Base-by-base conservation (phyloP, 2,113 vertebrate genomes). In the Colaptes auratus region DNA sequence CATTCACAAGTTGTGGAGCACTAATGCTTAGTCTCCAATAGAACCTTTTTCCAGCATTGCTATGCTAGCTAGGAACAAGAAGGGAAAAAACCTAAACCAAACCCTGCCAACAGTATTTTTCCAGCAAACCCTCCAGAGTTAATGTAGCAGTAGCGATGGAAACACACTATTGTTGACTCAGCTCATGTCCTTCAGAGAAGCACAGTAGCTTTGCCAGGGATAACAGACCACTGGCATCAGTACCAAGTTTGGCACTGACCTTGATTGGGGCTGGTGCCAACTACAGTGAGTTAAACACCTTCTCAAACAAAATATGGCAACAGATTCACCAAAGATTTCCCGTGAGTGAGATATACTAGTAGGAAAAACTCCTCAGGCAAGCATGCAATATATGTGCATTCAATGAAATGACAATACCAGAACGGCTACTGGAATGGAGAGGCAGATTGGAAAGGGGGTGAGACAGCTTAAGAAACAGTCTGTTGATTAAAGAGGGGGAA, bases 211-310 rank as follows among this genome's bases (percentile, higher is more conserved):
- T 19, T 31, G 92, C 73, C 93, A 96, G 88, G 73, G 77, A 94
- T 59, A 96, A 92, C 76, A 96, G 88, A 88, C 52, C 69, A 56
- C 69, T 83, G 88, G 86, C 82, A 95, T 60, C 75, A 91, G 52
- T 55, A 83, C 35, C 39, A 77, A 31, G 52, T 64, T 61, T 93
- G 90, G 88, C 90, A 88, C 11, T 42, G 82, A 77, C 31, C 17
- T 71, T 71, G 56, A 15, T 10, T 71, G n/a, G 69, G 65, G 23
- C 27, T 88, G 28, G 27, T 74, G 92, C 88, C 93, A 93, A 48
- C 69, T 77, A 63, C 60, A 86, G 25, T 50, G 87, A 91, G 71
- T 82, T 95, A 82, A 87, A 85, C 66, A 76, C 60, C 71, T 95
- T 89, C 82, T 79, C 59, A 83, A 86, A 91, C 55, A 82, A 93